Evolutionary conservation across 2,113 vertebrate species (phyloP).

Genomic region (Triplophysa dalaica): DNA sequence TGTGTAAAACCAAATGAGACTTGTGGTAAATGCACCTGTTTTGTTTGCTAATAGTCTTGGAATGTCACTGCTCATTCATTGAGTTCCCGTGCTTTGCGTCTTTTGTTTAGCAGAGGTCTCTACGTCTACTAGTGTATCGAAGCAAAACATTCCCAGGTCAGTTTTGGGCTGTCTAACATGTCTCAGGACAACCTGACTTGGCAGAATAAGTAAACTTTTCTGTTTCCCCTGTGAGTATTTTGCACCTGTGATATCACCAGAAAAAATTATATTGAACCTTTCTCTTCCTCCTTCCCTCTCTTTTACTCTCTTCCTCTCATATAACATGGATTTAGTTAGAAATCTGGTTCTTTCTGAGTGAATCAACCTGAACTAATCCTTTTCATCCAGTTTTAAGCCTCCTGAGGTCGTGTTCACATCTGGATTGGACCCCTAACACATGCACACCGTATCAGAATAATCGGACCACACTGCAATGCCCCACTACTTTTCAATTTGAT

Average conservation of each 20-base stretch:
- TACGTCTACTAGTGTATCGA: background rate
- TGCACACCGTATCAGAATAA: conserved; percentile 1
- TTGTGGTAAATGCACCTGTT: conserved; percentile 29
- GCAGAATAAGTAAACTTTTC: background rate
- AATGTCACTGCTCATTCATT: conserved; percentile 14
- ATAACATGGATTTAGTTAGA: conserved; percentile 15
- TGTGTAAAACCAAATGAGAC: conserved; percentile 10
- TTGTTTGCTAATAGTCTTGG: background rate
- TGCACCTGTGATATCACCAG: background rate
- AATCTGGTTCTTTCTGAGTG: conserved; percentile 18
- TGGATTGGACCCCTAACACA: background rate
- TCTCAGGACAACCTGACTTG: background rate
- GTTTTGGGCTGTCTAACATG: conserved; percentile 1
- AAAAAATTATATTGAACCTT: background rate
- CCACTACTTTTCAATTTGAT: background rate
- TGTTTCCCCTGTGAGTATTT: background rate
- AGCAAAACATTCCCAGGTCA: background rate
- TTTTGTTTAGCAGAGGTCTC: conserved; percentile 5
- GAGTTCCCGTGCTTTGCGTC: background rate
- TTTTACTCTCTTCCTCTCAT: background rate
- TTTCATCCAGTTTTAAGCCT: conserved; percentile 33
- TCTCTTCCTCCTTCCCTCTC: background rate
- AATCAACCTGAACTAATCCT: conserved; percentile 32
- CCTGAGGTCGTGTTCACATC: conserved; percentile 20
- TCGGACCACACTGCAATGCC: background rate